Conservation (phyloP, 2,113 vertebrate species). For the Halcyon malimbica region DNA sequence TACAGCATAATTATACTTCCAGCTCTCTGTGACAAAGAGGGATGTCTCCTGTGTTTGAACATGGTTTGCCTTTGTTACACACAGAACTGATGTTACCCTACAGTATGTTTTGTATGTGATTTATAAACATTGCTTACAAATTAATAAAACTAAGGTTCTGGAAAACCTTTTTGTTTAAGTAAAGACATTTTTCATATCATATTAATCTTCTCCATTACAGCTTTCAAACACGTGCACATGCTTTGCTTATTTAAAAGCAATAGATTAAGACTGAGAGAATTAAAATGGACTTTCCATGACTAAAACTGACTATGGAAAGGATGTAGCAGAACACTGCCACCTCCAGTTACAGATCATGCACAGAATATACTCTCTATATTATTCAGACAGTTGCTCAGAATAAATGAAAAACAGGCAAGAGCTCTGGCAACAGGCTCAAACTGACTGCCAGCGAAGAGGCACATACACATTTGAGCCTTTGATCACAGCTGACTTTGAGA, state of each 20-base stretch:
- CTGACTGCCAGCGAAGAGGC: not conserved
- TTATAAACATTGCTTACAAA: slow-evolving; percentile 47
- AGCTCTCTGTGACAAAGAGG: not conserved
- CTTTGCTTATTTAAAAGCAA: slow-evolving; percentile 61
- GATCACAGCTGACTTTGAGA: not conserved
- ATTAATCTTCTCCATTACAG: slow-evolving; percentile 58
- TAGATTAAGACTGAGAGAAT: slow-evolving; percentile 57
- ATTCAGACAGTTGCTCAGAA: not conserved
- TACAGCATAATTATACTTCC: not conserved
- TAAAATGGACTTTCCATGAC: slow-evolving; percentile 45
- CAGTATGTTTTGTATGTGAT: not conserved
- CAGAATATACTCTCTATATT: not conserved
- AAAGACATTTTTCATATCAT: slow-evolving; percentile 67
- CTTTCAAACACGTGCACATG: slow-evolving; percentile 23
- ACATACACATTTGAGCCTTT: not conserved
- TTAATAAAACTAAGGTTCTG: slow-evolving; percentile 52
- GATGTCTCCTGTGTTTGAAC: not conserved
- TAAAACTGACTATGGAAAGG: slow-evolving; percentile 41
- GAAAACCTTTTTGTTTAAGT: slow-evolving; percentile 65
- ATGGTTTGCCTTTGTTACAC: slow-evolving; percentile 19
- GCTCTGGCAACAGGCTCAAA: not conserved
- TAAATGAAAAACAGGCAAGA: not conserved
- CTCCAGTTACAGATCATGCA: slow-evolving; percentile 64
- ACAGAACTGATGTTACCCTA: not conserved
- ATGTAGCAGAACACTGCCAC: slow-evolving; percentile 71